Percentiles rank a stretch among this genome's conserved stretches.
Evolutionary conservation across 2,113 vertebrate species (phyloP).

Genomic region (Hyla sarda): DNA sequence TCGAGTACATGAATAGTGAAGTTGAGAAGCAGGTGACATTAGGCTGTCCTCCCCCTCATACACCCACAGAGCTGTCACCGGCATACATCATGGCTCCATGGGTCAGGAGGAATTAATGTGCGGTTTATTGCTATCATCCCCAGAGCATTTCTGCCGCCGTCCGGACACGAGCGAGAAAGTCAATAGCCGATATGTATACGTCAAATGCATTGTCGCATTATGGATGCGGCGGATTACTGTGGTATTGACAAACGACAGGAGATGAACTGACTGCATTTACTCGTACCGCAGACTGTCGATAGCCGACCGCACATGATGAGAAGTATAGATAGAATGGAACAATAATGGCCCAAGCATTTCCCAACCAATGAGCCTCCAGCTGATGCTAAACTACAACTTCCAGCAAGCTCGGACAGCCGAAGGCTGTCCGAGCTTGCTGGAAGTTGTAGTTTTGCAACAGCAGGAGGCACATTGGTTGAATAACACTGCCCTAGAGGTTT

Average conservation of each 20-base stretch:
- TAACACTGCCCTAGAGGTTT: no score
- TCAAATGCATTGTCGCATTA: neutral
- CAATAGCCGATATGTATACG: conserved; percentile 13
- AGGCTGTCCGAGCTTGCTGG: no score
- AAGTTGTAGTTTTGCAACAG: no score
- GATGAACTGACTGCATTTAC: neutral
- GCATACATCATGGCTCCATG: conserved; percentile 5
- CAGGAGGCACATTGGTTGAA: no score
- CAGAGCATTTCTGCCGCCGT: neutral
- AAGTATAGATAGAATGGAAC: no score
- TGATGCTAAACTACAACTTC: no score
- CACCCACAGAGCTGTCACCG: conserved; percentile 52
- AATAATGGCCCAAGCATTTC: no score
- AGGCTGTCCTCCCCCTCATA: conserved; percentile 52
- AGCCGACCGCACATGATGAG: neutral
- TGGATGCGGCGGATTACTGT: neutral
- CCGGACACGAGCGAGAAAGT: conserved; percentile 7
- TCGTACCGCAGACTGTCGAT: neutral
- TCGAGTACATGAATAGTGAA: conserved; percentile 53
- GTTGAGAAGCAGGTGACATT: conserved; percentile 54
- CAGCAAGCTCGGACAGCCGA: no score
- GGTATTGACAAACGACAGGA: neutral
- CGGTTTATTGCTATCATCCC: conserved; percentile 8
- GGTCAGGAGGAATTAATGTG: conserved; percentile 29
- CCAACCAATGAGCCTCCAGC: no score